Percentiles rank a stretch among this genome's conserved stretches.
phyloP scores from a whole-genome alignment of 1,140 invertebrate species.

The Planococcus citri region DNA sequence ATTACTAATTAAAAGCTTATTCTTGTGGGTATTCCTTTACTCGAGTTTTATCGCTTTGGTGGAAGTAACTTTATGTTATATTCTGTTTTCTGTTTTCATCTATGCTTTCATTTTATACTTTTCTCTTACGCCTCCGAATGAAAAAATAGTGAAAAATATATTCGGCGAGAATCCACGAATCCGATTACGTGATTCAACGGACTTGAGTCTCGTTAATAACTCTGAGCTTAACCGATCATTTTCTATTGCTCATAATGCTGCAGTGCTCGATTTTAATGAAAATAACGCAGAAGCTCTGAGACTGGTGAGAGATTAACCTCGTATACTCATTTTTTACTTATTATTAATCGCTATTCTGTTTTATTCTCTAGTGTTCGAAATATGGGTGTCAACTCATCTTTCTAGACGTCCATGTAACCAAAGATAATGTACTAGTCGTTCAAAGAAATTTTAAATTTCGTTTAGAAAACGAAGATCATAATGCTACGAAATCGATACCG shows the following conservation, averaged over 20 bases:
- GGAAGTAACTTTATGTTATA: background rate
- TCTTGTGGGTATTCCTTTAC: background rate
- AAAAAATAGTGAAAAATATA: background rate
- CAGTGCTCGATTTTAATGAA: background rate
- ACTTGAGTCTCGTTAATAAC: background rate
- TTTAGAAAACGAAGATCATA: background rate
- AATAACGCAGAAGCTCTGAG: background rate
- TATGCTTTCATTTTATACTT: background rate
- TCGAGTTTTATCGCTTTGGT: background rate
- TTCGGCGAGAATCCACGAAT: background rate
- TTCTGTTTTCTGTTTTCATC: background rate
- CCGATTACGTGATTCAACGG: background rate
- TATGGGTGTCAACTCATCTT: background rate
- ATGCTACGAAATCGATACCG: background rate
- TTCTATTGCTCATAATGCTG: background rate
- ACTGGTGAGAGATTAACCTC: background rate
- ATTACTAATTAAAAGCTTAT: background rate
- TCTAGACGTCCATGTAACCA: background rate
- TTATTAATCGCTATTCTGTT: background rate
- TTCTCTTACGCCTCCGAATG: background rate
- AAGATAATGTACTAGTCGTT: background rate
- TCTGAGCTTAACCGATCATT: background rate
- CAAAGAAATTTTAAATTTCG: background rate
- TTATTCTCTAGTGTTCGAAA: background rate
- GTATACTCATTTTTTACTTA: background rate